phyloP scores from a whole-genome alignment of 2,113 vertebrate genomes.

The Takifugu bimaculatus region DNA sequence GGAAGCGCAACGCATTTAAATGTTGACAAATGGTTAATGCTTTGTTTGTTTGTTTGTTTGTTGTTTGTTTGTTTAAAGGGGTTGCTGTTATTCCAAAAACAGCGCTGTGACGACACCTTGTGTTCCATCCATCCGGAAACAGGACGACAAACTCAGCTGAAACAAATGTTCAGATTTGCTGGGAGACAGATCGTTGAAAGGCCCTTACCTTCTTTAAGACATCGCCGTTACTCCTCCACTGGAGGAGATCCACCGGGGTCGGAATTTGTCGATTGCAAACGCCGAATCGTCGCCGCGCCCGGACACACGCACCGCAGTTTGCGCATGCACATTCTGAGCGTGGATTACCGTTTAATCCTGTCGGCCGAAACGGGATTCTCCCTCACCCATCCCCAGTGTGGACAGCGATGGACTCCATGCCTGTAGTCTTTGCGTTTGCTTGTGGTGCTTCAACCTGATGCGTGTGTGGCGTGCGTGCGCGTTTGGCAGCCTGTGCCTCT shows the following conservation, averaged over 20 bases:
- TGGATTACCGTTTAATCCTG: slow-evolving; percentile 60
- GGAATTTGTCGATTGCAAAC: slow-evolving; percentile 11
- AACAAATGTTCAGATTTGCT: neutral
- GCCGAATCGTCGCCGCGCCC: slow-evolving; percentile 1
- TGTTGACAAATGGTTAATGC: neutral
- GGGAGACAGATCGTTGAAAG: neutral
- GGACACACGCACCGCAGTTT: slow-evolving; percentile 29
- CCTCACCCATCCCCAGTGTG: neutral
- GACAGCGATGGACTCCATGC: neutral
- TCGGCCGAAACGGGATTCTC: neutral
- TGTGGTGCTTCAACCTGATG: too few relatives aligned
- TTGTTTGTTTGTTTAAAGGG: neutral
- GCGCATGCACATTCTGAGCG: slow-evolving; percentile 57
- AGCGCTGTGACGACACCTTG: slow-evolving; percentile 19
- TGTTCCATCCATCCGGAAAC: slow-evolving; percentile 27
- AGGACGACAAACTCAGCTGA: slow-evolving; percentile 18
- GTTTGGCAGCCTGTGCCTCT: too few relatives aligned
- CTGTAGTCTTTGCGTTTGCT: too few relatives aligned
- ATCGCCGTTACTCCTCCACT: neutral
- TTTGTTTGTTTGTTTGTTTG: neutral
- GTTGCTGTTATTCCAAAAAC: neutral
- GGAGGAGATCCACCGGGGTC: neutral
- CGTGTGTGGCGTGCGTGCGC: too few relatives aligned
- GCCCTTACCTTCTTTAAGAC: slow-evolving; percentile 41
- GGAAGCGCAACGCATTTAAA: neutral